Evolutionary conservation across 64 coral and sea anemone species (phyloP), one percentile per base, ranked within the genome.

Genomic region (Hydrozoanthus tunicans): DNA sequence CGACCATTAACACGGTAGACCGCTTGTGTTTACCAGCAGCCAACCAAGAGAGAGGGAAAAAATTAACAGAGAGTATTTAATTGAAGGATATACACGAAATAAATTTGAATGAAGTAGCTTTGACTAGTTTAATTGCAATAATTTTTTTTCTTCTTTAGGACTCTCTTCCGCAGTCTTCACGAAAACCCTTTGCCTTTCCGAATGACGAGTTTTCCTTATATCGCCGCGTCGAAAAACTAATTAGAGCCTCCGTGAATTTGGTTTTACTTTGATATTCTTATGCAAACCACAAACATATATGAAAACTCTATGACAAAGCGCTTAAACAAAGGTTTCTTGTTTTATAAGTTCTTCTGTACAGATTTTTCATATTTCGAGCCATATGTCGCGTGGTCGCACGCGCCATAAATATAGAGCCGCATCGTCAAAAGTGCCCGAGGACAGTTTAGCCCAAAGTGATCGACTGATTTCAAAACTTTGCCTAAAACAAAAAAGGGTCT

Each of bases 311-410:
- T 88, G 68, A 88, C 84, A 88, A 88, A 73, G 84, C 55, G 12
- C 9, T 73, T 6, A 51, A 56, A 88, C 84, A 88, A 88, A 88
- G 32, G 68, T 88, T 88, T 12, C 14, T 53, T 27, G 32, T 59
- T 73, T 88, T 88, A 88, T 58, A 72, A 88, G 73, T 43, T 88
- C 53, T 73, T 60, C 54, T 88, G 60, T 59, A 11, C 15, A 59
- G 56, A 58, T 88, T 83, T 76, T 74, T 88, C 54, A 88, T 65
- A 67, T 32, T 14, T 53, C 32, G 13, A 54, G 62, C 81, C 81
- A 83, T 71, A 88, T 88, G 84, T 88, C 84, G 84, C 84, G 84
- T 88, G 84, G 84, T 56, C 55, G 84, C 84, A 88, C 84, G 84
- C 74, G 84, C 84, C 84, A 8, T 6, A 32, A 25, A 73, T 51